Conservation (phyloP, 2,113 vertebrate genomes). For the Grantiella picta region DNA sequence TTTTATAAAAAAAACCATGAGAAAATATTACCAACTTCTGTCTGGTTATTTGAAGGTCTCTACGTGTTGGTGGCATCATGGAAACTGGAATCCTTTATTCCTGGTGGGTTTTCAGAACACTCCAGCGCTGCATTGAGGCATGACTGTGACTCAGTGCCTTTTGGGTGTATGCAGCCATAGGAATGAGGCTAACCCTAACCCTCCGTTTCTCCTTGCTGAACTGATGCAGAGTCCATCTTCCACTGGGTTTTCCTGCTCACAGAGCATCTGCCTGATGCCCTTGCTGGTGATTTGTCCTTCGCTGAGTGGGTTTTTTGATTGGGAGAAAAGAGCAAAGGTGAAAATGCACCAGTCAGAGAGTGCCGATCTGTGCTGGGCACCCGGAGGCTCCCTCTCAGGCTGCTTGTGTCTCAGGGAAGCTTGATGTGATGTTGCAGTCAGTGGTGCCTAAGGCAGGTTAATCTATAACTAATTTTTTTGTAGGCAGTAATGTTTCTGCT, state of each 20-base stretch:
- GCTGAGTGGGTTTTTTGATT: rapidly evolving
- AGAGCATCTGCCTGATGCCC: background rate
- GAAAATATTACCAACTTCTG: background rate
- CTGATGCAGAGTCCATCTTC: background rate
- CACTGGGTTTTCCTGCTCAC: background rate
- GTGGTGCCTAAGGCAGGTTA: rapidly evolving
- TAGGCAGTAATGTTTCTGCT: background rate
- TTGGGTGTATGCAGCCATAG: background rate
- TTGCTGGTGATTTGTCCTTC: background rate
- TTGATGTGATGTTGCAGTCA: background rate
- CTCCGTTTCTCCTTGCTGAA: rapidly evolving
- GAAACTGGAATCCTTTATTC: background rate
- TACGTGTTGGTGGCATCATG: background rate
- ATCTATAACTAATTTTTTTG: background rate
- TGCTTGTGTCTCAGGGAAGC: background rate
- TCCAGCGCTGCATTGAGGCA: rapidly evolving
- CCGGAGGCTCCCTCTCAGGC: rapidly evolving
- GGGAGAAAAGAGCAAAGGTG: background rate
- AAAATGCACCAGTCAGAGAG: rapidly evolving
- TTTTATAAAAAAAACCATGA: background rate
- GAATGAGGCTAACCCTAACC: background rate
- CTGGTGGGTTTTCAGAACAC: background rate
- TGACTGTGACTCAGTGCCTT: rapidly evolving
- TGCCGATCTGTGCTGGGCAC: rapidly evolving
- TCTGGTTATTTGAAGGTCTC: background rate